phyloP scores from a whole-genome alignment of 2,113 vertebrate species.

The Channa argus region DNA sequence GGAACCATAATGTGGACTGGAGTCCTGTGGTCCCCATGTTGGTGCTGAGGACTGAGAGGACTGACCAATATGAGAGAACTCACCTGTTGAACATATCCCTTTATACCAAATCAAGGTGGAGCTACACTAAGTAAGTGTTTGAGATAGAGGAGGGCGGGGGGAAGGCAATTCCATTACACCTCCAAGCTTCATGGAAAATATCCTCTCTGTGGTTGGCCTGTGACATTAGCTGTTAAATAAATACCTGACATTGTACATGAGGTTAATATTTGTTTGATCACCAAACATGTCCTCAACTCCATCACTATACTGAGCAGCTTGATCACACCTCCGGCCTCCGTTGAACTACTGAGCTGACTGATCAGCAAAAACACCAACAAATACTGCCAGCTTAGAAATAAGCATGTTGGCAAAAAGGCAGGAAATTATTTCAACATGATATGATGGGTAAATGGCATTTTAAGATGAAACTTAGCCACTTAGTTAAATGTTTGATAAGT shows the following conservation, averaged over 20 bases:
- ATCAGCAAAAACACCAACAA: too few species aligned
- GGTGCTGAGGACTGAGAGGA: conserved; percentile 40
- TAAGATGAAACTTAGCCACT: too few species aligned
- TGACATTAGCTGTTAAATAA: conserved; percentile 19
- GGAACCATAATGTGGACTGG: conserved; percentile 20
- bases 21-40: conserved; percentile 53
- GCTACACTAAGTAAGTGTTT: conserved; percentile 4
- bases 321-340: too few species aligned
- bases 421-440: too few species aligned
- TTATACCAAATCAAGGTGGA: conserved; percentile 68
- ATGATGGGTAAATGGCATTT: too few species aligned
- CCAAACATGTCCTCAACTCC: background rate
- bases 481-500: too few species aligned
- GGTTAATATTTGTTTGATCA: conserved; percentile 24
- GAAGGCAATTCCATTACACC: background rate
- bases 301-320: background rate
- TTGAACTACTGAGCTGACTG: too few species aligned
- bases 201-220: background rate
- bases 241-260: background rate
- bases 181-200: background rate
- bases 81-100: conserved; percentile 12
- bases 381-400: too few species aligned
- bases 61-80: conserved; percentile 24
- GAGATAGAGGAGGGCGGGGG: background rate
- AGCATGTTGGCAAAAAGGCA: too few species aligned